Evolutionary conservation across 2,113 vertebrate genomes (phyloP).

Genomic region (Hippocampus abdominalis): DNA sequence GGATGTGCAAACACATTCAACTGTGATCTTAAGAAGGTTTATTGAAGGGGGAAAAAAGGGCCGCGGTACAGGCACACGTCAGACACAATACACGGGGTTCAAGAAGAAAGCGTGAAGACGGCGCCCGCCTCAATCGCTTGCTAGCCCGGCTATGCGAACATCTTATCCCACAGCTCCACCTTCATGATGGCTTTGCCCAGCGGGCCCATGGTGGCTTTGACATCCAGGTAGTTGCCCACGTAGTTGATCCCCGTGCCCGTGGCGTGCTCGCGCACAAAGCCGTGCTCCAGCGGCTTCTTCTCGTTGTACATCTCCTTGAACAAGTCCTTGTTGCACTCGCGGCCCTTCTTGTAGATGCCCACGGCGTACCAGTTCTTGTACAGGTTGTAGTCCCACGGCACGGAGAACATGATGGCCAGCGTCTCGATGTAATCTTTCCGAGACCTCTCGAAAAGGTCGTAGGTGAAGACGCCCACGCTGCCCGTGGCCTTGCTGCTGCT

Average conservation of each 20-base stretch:
- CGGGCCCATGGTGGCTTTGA: conserved; percentile 67
- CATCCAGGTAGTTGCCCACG: conserved; percentile 50
- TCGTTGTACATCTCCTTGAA: conserved; percentile 72
- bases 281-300: conserved; percentile 47
- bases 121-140: conserved; percentile 16
- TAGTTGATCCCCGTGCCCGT: conserved; percentile 64
- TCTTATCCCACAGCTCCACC: conserved; percentile 72
- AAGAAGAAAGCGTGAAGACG: neutral
- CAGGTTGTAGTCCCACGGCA: conserved; percentile 72
- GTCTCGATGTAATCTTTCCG: conserved; percentile 52
- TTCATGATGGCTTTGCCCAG: conserved; percentile 63
- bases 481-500: conserved; percentile 43
- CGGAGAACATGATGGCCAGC: conserved; percentile 68
- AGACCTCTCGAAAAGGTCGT: conserved; percentile 62
- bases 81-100: conserved; percentile 39
- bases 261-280: conserved; percentile 62
- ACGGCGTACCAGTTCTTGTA: conserved; percentile 73
- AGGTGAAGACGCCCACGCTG: conserved; percentile 68
- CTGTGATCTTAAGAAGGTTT: conserved; percentile 62
- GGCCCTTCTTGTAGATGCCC: conserved; percentile 59
- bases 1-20: conserved; percentile 63
- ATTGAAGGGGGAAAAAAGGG: conserved; percentile 34
- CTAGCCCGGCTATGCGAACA: conserved; percentile 44
- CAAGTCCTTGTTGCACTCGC: conserved; percentile 53
- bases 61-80: conserved; percentile 41